phyloP scores from a whole-genome alignment of 53 echinoderm and acorn worm species.

The Paracentrotus lividus region DNA sequence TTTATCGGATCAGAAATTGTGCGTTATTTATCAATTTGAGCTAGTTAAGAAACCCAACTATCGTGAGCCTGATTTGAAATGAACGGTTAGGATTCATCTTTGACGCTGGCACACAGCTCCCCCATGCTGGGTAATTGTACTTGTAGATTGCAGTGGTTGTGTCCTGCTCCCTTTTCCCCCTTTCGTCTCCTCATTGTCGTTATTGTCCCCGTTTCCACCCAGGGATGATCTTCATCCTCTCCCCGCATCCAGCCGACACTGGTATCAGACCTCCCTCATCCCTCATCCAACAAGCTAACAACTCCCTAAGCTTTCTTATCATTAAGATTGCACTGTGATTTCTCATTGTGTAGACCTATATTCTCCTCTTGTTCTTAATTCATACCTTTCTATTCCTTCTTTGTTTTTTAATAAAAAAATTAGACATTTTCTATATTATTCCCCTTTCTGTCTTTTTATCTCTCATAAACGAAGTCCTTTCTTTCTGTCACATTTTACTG shows the following conservation, averaged over 20 bases:
- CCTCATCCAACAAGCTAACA: neutral
- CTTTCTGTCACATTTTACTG: too few relatives aligned
- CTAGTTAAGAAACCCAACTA: neutral
- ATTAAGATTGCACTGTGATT: neutral
- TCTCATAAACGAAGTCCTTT: too few relatives aligned
- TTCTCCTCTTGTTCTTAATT: neutral
- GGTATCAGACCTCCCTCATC: slow-evolving; percentile 38
- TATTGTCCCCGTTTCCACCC: slow-evolving; percentile 3
- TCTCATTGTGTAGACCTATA: neutral
- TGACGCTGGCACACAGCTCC: slow-evolving; percentile 6
- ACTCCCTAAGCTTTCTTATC: neutral
- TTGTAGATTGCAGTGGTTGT: slow-evolving; percentile 30
- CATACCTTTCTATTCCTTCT: neutral
- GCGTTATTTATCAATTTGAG: neutral
- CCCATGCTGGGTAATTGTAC: slow-evolving; percentile 68
- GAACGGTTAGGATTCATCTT: slow-evolving; percentile 13
- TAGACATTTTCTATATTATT: too few relatives aligned
- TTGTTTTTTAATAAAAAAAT: too few relatives aligned
- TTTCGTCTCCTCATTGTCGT: slow-evolving; percentile 4
- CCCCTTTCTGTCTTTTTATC: too few relatives aligned
- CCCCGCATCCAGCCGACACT: slow-evolving; percentile 52
- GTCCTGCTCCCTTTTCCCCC: slow-evolving; percentile 20
- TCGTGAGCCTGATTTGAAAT: neutral
- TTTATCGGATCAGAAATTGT: too few relatives aligned
- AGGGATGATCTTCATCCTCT: slow-evolving; percentile 60